Base-by-base conservation (phyloP, 1,140 invertebrate species). In the Sminthurinus signatus region DNA sequence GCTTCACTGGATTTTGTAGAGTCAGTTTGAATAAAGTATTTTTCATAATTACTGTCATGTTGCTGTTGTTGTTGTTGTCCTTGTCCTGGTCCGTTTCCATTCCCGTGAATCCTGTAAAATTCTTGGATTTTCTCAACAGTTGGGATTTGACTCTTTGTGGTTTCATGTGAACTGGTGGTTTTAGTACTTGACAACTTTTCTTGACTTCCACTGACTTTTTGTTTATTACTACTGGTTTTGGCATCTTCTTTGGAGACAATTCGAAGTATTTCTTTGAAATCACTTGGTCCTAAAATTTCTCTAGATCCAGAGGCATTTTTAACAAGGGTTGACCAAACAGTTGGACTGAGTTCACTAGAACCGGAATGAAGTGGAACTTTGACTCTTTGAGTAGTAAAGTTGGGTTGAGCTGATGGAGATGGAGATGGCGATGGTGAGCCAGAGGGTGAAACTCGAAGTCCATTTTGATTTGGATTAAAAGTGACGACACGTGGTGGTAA, bases 151-250 rank as follows among this genome's bases (percentile, higher is more conserved):
- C 32, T 15, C 5, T 36, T 36, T 36, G 32, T 8, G 5, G 5
- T 15, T 36, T 36, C 32, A 36, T 36, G 15, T 15, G 5, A 15
- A 8, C 15, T 25, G 2, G 42, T 5, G 12, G 50, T 39, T 2
- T 63, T 28, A 43, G 25, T 36, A 36, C 10, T 46, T 2, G 8
- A 28, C 5, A 55, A 39, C 19, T 28, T 46, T 52, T 62, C 64
- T n/a, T 58, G 62, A 64, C 69, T 67, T 25, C 62, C 60, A 23
- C 67, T 70, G 15, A 36, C 43, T 71, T 71, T 46, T 71, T 64
- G 39, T 67, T 64, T 10, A 62, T 70, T n/a, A 62, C 50, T 0
- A 62, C 54, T 46, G 65, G 67, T 36, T 71, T 65, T 68, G 4
- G 64, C 43, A 52, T 65, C 66, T 23, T 69, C 63, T 25, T 64